These are phyloP conservation scores for Dreissena polymorpha DNA, from an alignment of 1,140 invertebrate genomes.

Conservation along the genomic window DNA sequence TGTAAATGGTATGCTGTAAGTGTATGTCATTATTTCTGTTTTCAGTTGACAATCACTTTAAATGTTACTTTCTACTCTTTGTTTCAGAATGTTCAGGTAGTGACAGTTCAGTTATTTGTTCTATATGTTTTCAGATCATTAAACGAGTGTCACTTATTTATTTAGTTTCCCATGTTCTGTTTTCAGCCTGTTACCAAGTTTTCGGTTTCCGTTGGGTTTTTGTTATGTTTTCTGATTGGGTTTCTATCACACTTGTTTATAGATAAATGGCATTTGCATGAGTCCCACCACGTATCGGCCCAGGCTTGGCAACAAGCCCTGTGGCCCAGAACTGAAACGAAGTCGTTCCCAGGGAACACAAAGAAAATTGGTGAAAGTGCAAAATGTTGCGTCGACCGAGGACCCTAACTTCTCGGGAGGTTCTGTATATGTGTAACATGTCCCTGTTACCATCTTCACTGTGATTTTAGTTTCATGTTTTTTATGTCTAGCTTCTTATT, in stretches of 20 bases:
- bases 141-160: not conserved
- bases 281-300: conserved; percentile 81
- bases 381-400: conserved; percentile 78
- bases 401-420: conserved; percentile 75
- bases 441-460: conserved; percentile 11
- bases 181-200: conserved; percentile 15
- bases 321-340: conserved; percentile 76
- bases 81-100: conserved; percentile 20
- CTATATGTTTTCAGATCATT: not conserved
- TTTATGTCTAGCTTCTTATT: not conserved
- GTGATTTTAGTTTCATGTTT: not conserved
- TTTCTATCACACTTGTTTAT: conserved; percentile 71
- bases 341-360: conserved; percentile 79
- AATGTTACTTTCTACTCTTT: conserved; percentile 26
- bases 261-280: conserved; percentile 90
- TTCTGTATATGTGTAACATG: conserved; percentile 53
- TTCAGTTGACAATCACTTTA: conserved; percentile 31
- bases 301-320: conserved; percentile 25
- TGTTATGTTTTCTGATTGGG: conserved; percentile 3
- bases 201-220: conserved; percentile 15
- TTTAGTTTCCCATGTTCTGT: not conserved
- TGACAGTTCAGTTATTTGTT: conserved; percentile 10
- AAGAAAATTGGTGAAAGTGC: conserved; percentile 77
- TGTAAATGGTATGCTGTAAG: too few species aligned
- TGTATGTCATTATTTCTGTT: too few species aligned